Evolutionary conservation across 2,888 invertebrate species (phyloP), one percentile per base, ranked within the genome.

Genomic region (Merodon equestris): DNA sequence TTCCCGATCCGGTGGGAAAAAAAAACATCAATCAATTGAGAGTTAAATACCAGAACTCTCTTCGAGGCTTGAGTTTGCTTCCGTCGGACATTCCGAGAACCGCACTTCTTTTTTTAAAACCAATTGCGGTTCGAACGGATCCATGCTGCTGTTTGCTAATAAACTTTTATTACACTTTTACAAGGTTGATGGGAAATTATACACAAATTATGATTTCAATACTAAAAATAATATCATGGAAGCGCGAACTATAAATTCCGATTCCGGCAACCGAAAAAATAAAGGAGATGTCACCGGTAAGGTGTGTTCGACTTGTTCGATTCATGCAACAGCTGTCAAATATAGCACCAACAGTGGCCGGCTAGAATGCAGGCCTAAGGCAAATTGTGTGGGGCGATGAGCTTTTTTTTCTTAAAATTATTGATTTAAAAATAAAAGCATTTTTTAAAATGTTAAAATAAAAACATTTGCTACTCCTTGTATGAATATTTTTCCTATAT

Each of bases 21-120:
- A 50, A 40, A 12, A 15, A 13, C 2, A 5, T 1, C 2, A 36
- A 10, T 5, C 17, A 13, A 12, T 14, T 13, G 10, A 34, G n/a
- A 3, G 44, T 44, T 57, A 44, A 44, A 58, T 74, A 79, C 79
- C 74, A 42, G 73, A 73, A 51, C 74, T 44, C 4, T 68, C 68
- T 1, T 74, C 68, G 5, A 18, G 1, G 9, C n/a, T 48, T 36
- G 15, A 9, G 19, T 9, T 48, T 48, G 19, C 19, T 1, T 51
- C 53, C 1, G 64, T 3, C 9, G 58, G 18, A 36, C 40, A 14
- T 56, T 74, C 79, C 0, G 70, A 13, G 36, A 74, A 79, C 1
- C 79, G 68, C 17, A 79, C 70, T 42, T 79, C 74, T 19, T 68
- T 74, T n/a, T 64, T 70, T 9, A 60, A 1, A 19, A 50, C 18